A percentile compares a stretch with the other conserved stretches of the same genome.
Conservation (phyloP, 2,797 vertebrate species). For the Poeciliopsis presidionis region DNA sequence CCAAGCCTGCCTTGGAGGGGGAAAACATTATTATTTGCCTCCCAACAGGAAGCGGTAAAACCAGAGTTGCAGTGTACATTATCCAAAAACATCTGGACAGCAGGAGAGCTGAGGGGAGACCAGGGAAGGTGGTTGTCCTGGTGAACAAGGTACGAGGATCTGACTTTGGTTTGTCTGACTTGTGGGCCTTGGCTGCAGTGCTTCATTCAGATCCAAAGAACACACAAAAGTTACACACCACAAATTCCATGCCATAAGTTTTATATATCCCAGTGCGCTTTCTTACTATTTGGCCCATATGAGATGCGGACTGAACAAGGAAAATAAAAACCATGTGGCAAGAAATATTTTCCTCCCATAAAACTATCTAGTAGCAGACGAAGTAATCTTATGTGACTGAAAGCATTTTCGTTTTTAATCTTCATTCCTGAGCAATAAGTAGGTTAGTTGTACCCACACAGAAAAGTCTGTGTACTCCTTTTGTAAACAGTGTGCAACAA, state of each 20-base stretch:
- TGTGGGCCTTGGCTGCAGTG: conserved; percentile 38
- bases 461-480: conserved; percentile 19
- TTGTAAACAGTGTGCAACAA: conserved; percentile 18
- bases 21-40: conserved; percentile 96
- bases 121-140: conserved; percentile 91
- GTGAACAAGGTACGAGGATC: conserved; percentile 91
- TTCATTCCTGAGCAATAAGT: conserved; percentile 17
- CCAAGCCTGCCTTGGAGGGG: conserved; percentile 88
- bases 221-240: conserved; percentile 37
- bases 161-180: conserved; percentile 11
- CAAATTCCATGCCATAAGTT: conserved; percentile 52
- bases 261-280: conserved; percentile 45
- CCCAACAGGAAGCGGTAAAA: conserved; percentile 97
- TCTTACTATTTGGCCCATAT: conserved; percentile 38
- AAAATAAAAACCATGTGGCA: conserved; percentile 26
- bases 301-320: conserved; percentile 16
- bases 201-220: conserved; percentile 42
- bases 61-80: conserved; percentile 93
- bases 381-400: conserved; percentile 8
- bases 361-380: conserved; percentile 17
- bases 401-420: conserved; percentile 10
- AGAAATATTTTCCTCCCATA: conserved; percentile 31
- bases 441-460: background rate
- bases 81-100: conserved; percentile 90
- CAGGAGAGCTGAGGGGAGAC: conserved; percentile 71